Evolutionary conservation across 92 coral and sea anemone genomes (phyloP).

Genomic region (Virgularia gustaviana): DNA sequence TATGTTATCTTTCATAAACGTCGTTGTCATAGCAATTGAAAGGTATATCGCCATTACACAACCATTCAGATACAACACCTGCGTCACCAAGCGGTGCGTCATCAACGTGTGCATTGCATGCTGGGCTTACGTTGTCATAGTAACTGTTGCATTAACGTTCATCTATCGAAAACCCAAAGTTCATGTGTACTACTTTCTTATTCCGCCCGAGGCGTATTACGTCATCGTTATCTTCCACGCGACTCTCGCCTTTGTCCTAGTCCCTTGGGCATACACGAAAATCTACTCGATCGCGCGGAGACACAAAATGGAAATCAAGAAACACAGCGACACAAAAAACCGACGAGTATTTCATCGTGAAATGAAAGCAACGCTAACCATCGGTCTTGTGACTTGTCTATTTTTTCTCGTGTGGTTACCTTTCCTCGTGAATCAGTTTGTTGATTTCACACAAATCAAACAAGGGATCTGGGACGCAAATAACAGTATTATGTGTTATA

Average conservation of each 20-base stretch:
- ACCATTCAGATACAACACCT: constrained; percentile 7
- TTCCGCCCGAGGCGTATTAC: constrained; percentile 11
- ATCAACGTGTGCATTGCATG: not conserved
- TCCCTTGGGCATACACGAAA: not conserved
- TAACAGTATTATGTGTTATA: constrained; percentile 18
- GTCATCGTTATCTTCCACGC: constrained; percentile 1
- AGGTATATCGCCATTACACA: constrained; percentile 17
- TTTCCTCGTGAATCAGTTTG: constrained; percentile 22
- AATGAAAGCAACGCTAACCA: constrained; percentile 22
- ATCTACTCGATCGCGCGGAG: constrained; percentile 9
- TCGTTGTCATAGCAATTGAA: not conserved
- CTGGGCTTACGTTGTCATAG: not conserved
- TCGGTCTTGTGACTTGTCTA: constrained; percentile 7
- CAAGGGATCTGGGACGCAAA: constrained; percentile 1
- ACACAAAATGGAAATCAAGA: constrained; percentile 18
- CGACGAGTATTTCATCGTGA: constrained; percentile 1
- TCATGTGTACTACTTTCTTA: not conserved
- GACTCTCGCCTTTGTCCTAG: not conserved
- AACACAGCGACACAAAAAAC: not conserved
- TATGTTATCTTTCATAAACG: constrained; percentile 14
- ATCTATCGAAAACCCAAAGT: not conserved
- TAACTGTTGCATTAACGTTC: not conserved
- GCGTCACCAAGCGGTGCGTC: not conserved
- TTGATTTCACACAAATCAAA: constrained; percentile 4
- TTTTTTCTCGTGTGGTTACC: constrained; percentile 22